Evolutionary conservation across 2,888 invertebrate species (phyloP), one percentile per base, ranked within the genome.

Genomic region (Trichopria drosophilae): DNA sequence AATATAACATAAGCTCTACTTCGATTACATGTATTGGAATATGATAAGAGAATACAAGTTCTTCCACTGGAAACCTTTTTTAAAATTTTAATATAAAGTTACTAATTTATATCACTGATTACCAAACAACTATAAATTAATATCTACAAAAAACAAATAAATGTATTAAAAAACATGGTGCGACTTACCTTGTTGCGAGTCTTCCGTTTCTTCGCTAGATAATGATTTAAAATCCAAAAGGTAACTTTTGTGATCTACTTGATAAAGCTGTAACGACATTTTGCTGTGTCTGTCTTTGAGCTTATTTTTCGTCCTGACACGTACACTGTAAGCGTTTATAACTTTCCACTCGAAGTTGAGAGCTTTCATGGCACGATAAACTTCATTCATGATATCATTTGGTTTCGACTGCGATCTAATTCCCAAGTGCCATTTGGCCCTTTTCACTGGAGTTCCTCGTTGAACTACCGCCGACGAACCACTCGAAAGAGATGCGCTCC

Each of bases 371-470:
- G 99, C 99, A 59, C 97, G 84, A 77, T 95, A 99, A 1, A 99
- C 99, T 78, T 99, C 99, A 76, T 95, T 88, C 99, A 99, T 99
- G 45, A 99, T 99, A 76, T 99, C 99, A 72, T 94, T 93, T 0
- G 99, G 99, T 74, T 96, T 95, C 73, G 97, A 97, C 75, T 99
- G 99, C 4, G 98, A 99, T 46, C 99, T 82, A 66, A 99, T 99
- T 47, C 96, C 98, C 63, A 99, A 79, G 81, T 99, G 98, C 98
- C 98, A 99, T 71, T 98, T 98, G 6, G 98, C 97, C 56, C 95
- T 82, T 76, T 96, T 97, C 5, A 93, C 88, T 39, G 89, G 89
- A 20, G 88, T 87, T 31, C 86, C 86, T 15, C 78, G 64, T 59
- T 10, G 67, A 61, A 19, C 63, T 24, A 65, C 56, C 61, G 66